Evolutionary conservation across 2,888 invertebrate genomes (phyloP).

Genomic region (Nomada goodeniana): DNA sequence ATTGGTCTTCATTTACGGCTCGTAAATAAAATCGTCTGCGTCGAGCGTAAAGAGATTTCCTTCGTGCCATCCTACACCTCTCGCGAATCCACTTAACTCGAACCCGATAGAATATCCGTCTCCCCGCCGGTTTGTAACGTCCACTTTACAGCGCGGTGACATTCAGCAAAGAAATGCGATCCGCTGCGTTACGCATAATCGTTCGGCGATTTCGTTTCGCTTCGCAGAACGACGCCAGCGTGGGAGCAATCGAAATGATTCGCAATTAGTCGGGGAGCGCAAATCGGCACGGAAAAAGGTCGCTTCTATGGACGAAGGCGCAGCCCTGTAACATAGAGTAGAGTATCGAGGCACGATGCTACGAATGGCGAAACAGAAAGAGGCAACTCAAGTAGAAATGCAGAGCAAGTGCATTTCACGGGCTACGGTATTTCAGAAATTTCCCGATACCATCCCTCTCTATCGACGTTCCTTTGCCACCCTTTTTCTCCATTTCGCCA

Average conservation of each 20-base stretch:
- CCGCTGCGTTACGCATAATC: too few species aligned
- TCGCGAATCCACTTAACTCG: conserved; percentile 27
- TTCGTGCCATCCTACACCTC: neutral
- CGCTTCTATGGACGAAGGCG: neutral
- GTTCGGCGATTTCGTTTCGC: too few species aligned
- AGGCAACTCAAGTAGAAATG: conserved; percentile 67
- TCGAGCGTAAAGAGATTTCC: conserved; percentile 18
- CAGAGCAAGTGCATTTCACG: conserved; percentile 72
- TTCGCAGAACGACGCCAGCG: neutral
- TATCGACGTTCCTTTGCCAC: conserved; percentile 60
- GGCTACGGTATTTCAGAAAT: conserved; percentile 73
- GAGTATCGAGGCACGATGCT: neutral
- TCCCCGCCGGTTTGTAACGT: neutral
- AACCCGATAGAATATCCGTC: conserved; percentile 16
- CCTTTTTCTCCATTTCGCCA: conserved; percentile 60
- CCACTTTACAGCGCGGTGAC: neutral
- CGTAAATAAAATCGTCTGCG: conserved; percentile 15
- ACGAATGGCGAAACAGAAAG: conserved; percentile 44
- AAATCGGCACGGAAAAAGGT: conserved; percentile 3
- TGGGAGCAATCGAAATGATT: neutral
- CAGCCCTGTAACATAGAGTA: neutral
- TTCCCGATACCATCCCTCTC: conserved; percentile 68
- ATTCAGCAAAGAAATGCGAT: neutral
- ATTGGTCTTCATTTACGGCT: conserved; percentile 17
- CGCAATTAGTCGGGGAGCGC: conserved; percentile 9